These are phyloP conservation scores for Ploceus nigricollis DNA, from an alignment of 2,113 vertebrate species.

Conservation along the genomic window DNA sequence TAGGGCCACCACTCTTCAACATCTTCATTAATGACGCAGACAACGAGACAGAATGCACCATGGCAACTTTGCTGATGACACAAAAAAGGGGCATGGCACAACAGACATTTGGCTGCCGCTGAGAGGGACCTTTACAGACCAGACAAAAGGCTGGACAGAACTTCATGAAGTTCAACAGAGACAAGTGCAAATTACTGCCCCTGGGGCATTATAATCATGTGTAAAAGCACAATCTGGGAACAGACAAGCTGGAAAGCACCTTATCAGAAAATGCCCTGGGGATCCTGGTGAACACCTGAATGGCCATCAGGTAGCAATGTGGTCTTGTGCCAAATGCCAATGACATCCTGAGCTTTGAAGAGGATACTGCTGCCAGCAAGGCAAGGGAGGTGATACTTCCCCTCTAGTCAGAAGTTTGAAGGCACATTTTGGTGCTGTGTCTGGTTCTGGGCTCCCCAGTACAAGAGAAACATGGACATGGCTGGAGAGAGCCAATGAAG, in stretches of 20 bases:
- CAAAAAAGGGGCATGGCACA: not conserved
- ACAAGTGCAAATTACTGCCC: not conserved
- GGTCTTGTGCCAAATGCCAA: not conserved
- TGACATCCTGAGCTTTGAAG: not conserved
- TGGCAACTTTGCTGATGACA: not conserved
- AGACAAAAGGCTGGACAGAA: not conserved
- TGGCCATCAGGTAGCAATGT: not conserved
- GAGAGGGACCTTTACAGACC: not conserved
- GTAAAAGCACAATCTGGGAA: not conserved
- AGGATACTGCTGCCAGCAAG: accelerated
- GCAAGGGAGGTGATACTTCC: not conserved
- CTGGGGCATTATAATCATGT: not conserved
- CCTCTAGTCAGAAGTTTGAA: not conserved
- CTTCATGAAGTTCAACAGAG: not conserved
- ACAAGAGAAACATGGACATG: not conserved
- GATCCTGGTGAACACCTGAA: not conserved
- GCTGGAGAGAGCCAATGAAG: not conserved
- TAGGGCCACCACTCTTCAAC: not conserved
- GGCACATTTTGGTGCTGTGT: not conserved
- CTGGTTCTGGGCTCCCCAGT: not conserved
- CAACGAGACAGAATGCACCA: not conserved
- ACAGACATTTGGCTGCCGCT: not conserved
- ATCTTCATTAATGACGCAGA: not conserved
- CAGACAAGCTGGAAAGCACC: not conserved
- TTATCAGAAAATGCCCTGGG: not conserved